Conservation (phyloP, 2,113 vertebrate genomes). For the Vidua macroura region DNA sequence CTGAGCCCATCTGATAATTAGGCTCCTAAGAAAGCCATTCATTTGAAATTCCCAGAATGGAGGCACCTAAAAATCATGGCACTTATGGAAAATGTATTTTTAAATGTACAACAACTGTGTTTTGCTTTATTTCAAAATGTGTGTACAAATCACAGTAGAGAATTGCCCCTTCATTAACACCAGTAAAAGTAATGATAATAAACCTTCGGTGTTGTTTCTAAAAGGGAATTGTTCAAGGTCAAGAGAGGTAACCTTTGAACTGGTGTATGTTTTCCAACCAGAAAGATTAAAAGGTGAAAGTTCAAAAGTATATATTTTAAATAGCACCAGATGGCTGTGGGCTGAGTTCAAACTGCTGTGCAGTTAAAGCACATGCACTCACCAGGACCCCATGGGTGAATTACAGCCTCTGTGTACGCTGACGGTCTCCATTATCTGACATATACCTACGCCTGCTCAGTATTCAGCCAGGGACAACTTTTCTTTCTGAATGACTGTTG, state of each 20-base stretch:
- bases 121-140: slow-evolving; percentile 24
- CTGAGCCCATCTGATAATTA: slow-evolving; percentile 21
- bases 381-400: neutral
- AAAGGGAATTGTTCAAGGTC: slow-evolving; percentile 36
- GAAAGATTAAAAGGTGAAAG: slow-evolving; percentile 51
- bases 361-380: neutral
- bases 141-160: slow-evolving; percentile 24
- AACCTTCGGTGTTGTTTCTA: slow-evolving; percentile 4
- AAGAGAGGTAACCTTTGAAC: slow-evolving; percentile 52
- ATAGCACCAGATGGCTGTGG: slow-evolving; percentile 31
- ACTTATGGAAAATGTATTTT: neutral
- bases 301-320: slow-evolving; percentile 64
- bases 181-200: slow-evolving; percentile 21
- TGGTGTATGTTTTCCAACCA: slow-evolving; percentile 46
- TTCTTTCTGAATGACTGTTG: slow-evolving; percentile 16
- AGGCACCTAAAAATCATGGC: neutral
- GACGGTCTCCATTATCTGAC: slow-evolving; percentile 11
- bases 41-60: neutral
- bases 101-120: neutral
- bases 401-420: neutral
- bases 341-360: slow-evolving; percentile 14
- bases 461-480: neutral
- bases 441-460: neutral
- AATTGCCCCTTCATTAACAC: slow-evolving; percentile 27
- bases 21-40: neutral